Conservation (phyloP, 2,888 invertebrate genomes). For the Calameuta idolon region DNA sequence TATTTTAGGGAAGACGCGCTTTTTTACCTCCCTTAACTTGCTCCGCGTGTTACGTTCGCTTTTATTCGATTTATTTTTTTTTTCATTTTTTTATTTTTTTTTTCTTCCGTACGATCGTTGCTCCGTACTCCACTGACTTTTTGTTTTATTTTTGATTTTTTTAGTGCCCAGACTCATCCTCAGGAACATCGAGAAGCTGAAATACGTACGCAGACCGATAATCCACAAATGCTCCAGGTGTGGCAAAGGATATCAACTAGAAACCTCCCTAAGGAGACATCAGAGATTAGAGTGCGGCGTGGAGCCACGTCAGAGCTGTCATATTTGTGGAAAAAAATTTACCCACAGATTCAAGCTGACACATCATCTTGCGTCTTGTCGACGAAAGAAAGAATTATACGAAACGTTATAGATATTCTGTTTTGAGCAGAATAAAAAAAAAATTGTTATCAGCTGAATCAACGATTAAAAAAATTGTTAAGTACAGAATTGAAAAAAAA, state of each 20-base stretch:
- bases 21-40: too few relatives aligned
- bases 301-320: constrained; percentile 49
- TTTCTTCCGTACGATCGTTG: too few relatives aligned
- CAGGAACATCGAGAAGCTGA: constrained; percentile 37
- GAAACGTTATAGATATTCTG: background rate
- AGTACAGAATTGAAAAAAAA: too few relatives aligned
- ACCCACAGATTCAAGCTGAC: constrained; percentile 44
- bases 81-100: too few relatives aligned
- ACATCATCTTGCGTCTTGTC: constrained; percentile 39
- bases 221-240: constrained; percentile 41
- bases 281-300: constrained; percentile 52
- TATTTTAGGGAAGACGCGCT: too few relatives aligned
- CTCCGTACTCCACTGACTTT: too few relatives aligned
- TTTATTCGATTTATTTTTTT: too few relatives aligned
- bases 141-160: constrained; percentile 28
- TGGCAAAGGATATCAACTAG: constrained; percentile 39
- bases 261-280: constrained; percentile 44
- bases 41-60: too few relatives aligned
- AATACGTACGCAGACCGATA: constrained; percentile 27
- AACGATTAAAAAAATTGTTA: too few relatives aligned
- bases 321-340: constrained; percentile 48
- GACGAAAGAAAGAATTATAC: constrained; percentile 27
- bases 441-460: too few relatives aligned
- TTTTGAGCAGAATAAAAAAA: too few relatives aligned
- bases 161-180: constrained; percentile 39